Base-by-base conservation (phyloP, 2,797 vertebrate genomes). In the Diplodus puntazzo region DNA sequence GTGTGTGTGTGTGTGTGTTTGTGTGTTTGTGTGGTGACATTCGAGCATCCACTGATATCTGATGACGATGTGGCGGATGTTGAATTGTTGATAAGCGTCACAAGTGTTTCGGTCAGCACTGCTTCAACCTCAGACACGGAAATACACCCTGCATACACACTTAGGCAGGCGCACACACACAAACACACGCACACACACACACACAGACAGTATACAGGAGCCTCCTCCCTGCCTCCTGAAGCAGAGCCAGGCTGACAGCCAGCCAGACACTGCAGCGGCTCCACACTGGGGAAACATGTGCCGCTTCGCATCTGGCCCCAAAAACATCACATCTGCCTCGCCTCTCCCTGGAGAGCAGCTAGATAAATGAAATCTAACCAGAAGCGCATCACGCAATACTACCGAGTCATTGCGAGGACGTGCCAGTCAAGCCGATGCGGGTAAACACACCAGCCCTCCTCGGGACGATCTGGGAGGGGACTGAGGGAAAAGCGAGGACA, bases 281-380 rank as follows among this genome's bases (percentile, higher is more conserved):
- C 79, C 82, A 80, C 82, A 62, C 87, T 20, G 83, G 80, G 89
- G 82, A 77, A 76, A 73, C 82, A 82, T 67, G 83, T 65, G 79
- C 84, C 61, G 57, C 85, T 88, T 87, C 92, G 90, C 93, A 94
- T 95, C 93, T 94, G 94, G 88, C 78, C 84, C 84, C 85, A 84
- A 78, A 86, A 92, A 75, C 89, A 90, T 82, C 91, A 89, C 93
- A 93, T 95, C 92, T 94, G 94, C 86, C 83, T 83, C 18, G 16
- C 53, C 48, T 27, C 67, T 91, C 92, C 88, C 92, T 78, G 14
- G 87, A 90, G 92, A 86, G 43, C 42, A 16, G 75, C 70, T 48
- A 53, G 88, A 89, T 87, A 88, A 93, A 90, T 88, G 80, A 88
- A 88, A 81, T 81, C 83, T 46, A 83, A 90, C 70, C 87, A 84